Percentiles rank a stretch among this genome's conserved stretches.
Evolutionary conservation across 1,140 invertebrate species (phyloP).

Genomic region (Eulimnadia texana): DNA sequence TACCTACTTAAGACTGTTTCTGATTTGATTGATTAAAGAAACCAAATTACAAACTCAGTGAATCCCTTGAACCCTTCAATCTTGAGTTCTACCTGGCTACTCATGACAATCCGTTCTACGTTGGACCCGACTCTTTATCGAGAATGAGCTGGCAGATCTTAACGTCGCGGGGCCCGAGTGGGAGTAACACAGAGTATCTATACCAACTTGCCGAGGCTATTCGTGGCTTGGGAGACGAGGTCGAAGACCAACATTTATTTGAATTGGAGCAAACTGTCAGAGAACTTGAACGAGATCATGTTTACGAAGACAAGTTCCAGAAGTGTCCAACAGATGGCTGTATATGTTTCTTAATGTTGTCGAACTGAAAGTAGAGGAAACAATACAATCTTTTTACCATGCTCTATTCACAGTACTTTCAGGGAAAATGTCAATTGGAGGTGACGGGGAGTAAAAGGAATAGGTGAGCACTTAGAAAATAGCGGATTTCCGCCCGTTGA

Average conservation of each 20-base stretch:
- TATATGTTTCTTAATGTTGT: background rate
- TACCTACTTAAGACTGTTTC: background rate
- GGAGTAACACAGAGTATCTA: conserved; percentile 74
- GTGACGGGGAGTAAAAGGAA: background rate
- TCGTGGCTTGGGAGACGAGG: conserved; percentile 44
- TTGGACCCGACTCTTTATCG: conserved; percentile 52
- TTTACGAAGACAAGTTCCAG: background rate
- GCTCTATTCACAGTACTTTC: background rate
- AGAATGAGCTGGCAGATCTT: conserved; percentile 65
- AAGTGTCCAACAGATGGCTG: background rate
- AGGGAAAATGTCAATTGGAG: background rate
- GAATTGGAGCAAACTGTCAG: conserved; percentile 47
- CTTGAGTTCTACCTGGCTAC: conserved; percentile 72
- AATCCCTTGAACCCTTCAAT: conserved; percentile 38
- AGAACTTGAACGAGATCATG: conserved; percentile 8
- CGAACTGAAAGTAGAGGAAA: background rate
- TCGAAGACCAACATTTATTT: conserved; percentile 45
- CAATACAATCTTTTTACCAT: background rate
- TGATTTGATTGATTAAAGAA: background rate
- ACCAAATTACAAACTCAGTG: conserved; percentile 12
- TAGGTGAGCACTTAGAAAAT: background rate
- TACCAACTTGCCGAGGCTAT: conserved; percentile 67
- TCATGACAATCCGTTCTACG: conserved; percentile 55
- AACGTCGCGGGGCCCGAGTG: conserved; percentile 58
- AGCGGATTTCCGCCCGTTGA: background rate